Evolutionary conservation across 2,113 vertebrate genomes (phyloP).

Genomic region (Stigmatopora argus): DNA sequence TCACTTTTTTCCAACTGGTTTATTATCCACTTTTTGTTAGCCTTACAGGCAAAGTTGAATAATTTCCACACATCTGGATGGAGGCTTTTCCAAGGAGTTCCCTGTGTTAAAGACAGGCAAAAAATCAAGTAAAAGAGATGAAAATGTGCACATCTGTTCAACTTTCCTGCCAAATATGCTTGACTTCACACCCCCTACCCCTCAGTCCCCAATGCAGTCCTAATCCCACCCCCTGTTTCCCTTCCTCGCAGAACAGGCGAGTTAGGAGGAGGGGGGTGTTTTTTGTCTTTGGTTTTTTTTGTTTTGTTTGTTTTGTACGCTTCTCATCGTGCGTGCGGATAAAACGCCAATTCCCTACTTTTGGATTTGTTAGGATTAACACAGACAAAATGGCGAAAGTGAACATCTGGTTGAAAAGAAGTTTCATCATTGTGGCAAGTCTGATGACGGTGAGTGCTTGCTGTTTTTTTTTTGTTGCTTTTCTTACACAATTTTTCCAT

Average conservation of each 20-base stretch:
- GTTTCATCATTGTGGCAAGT: constrained; percentile 15
- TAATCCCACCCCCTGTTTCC: constrained; percentile 1
- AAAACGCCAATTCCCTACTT: not conserved
- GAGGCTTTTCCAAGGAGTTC: not conserved
- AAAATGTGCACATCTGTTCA: constrained; percentile 5
- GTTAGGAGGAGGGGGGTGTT: not conserved
- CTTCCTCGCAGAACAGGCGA: not conserved
- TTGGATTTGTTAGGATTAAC: not conserved
- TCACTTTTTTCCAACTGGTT: not conserved
- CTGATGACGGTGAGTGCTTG: constrained; percentile 43
- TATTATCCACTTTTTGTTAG: not conserved
- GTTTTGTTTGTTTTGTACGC: constrained; percentile 4
- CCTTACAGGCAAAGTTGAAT: not conserved
- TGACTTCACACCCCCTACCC: not conserved
- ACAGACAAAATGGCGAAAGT: constrained; percentile 39
- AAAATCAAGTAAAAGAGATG: not conserved
- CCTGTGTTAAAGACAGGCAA: not conserved
- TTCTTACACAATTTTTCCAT: not conserved
- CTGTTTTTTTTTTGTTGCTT: not conserved
- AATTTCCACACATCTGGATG: not conserved
- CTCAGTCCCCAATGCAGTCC: not conserved
- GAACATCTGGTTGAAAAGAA: constrained; percentile 36
- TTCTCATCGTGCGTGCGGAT: not conserved
- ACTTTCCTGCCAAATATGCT: constrained; percentile 3
- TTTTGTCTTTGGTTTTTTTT: not conserved